Base-by-base conservation (phyloP, 2,113 vertebrate species). In the Pelodiscus sinensis region DNA sequence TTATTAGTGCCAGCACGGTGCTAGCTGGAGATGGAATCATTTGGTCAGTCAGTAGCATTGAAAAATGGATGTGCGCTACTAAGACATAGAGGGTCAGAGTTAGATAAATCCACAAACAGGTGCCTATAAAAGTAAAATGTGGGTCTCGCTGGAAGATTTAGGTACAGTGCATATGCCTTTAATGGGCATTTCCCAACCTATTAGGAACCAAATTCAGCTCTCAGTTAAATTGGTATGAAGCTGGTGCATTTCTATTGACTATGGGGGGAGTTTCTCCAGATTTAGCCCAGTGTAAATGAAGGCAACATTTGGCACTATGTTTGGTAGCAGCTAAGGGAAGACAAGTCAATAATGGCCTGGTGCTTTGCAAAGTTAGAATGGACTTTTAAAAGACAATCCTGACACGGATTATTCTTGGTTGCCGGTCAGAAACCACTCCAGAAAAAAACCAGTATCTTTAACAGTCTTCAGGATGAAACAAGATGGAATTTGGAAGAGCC, bases 191-290 rank as follows among this genome's bases (percentile, higher is more conserved):
- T 35, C n/a, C 65, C n/a, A 71, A 35, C n/a, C 4, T 35, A 8
- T 24, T 0, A 1, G 56, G 35, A 1, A 2, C 51, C 25, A 19
- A 77, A 50, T 75, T 75, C 73, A 13, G 62, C 12, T 82, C 62
- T 29, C 2, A 1, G 11, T 11, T 9, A 14, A 3, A 1, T 0
- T 3, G 55, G 35, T 31, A 75, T 4, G 3, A 0, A 6, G 56
- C 24, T 3, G 0, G 65, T 18, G 65, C 18, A n/a, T 35, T 71
- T 35, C 35, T n/a, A 71, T 9, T 35, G 65, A 35, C n/a, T n/a
- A 35, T 35, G n/a, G 65, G 44, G 5, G 65, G 65, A 35, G n/a
- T 71, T 35, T 71, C 18, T 71, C 31, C 65, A 3, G 85, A n/a
- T 3, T 81, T 29, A 13, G 44, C 24, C 75, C 44, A 51, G 73